A percentile compares a stretch with the other conserved stretches of the same genome.
phyloP scores from a whole-genome alignment of 2,113 vertebrate species.

The Heliornis fulica region DNA sequence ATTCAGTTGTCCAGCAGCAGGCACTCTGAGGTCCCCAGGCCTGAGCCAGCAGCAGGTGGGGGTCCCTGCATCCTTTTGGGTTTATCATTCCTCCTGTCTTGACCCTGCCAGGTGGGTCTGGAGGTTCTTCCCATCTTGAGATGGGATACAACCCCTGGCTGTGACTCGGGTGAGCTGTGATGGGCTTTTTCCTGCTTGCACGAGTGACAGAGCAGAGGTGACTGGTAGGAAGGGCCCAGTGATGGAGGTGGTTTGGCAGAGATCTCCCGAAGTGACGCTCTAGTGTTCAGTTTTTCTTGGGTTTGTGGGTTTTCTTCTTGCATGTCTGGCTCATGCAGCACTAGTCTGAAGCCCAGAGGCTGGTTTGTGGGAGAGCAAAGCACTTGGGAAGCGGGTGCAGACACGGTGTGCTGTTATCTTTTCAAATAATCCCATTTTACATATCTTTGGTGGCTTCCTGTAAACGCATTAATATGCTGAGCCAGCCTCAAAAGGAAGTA shows the following conservation, averaged over 20 bases:
- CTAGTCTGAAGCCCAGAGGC: background rate
- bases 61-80: background rate
- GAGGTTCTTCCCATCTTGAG: background rate
- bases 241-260: background rate
- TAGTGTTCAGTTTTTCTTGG: background rate
- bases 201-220: background rate
- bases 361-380: background rate
- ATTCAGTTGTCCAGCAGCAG: background rate
- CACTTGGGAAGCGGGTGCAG: background rate
- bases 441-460: constrained; percentile 40
- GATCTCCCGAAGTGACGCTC: background rate
- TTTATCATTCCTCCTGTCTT: background rate
- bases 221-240: background rate
- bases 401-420: background rate
- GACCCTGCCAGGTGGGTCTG: background rate
- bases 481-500: constrained; percentile 26
- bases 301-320: background rate
- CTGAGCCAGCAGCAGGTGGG: background rate
- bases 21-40: background rate
- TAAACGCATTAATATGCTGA: constrained; percentile 45
- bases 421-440: constrained; percentile 43
- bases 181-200: background rate
- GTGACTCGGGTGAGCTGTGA: too few species aligned
- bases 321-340: background rate
- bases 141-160: background rate